Conservation (phyloP, 2,797 vertebrate genomes). For the Sebastes aleutianus region DNA sequence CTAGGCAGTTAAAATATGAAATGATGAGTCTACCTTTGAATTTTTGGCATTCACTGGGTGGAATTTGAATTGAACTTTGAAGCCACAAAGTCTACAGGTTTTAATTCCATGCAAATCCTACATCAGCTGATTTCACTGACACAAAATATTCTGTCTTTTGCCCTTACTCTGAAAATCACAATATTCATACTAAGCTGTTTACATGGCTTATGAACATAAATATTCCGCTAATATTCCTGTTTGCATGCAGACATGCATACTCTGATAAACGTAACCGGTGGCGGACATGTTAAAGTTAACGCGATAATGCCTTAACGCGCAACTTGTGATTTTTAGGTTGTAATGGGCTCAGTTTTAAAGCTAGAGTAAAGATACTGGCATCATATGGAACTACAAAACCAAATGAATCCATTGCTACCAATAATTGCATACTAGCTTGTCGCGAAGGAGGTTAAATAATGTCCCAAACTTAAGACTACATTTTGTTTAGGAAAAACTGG, state of each 20-base stretch:
- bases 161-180: background rate
- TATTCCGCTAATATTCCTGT: background rate
- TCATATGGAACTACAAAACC: no score
- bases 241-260: no score
- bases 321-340: no score
- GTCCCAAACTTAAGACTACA: no score
- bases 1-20: background rate
- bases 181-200: background rate
- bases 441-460: no score
- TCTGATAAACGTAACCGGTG: background rate
- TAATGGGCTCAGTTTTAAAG: no score
- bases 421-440: no score
- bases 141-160: background rate
- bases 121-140: conserved; percentile 28
- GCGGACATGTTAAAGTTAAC: background rate
- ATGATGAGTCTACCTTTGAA: background rate
- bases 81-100: conserved; percentile 5
- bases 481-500: no score
- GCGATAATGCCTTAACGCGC: no score
- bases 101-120: conserved; percentile 14
- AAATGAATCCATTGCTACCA: no score
- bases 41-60: background rate
- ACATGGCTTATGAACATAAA: background rate
- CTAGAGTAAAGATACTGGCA: no score
- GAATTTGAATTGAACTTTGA: background rate